Evolutionary conservation across 2,113 vertebrate genomes (phyloP).

Genomic region (Pseudopodoces humilis): DNA sequence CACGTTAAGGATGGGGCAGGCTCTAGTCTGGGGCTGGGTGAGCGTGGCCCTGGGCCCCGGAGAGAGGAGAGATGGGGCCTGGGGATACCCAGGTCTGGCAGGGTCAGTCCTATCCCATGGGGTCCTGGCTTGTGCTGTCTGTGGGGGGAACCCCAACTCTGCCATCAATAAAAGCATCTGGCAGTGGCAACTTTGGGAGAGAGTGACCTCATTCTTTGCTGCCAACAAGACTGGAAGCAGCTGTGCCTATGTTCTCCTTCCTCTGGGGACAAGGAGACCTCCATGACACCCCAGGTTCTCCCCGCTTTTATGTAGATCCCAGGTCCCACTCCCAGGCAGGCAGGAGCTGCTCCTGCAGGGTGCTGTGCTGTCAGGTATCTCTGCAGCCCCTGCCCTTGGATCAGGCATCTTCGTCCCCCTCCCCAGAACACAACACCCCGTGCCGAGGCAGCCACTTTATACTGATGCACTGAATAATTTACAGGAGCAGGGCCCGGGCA

Average conservation of each 20-base stretch:
- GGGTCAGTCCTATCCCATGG: fast-evolving
- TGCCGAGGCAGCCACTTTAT: constrained; percentile 1
- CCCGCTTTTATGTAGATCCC: fast-evolving
- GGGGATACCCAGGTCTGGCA: fast-evolving
- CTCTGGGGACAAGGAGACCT: fast-evolving
- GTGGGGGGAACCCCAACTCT: fast-evolving
- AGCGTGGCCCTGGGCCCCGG: neutral
- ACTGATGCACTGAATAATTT: neutral
- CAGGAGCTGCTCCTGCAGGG: neutral
- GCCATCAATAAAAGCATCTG: neutral
- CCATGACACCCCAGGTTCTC: neutral
- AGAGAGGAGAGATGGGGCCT: fast-evolving
- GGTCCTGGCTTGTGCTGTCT: no score
- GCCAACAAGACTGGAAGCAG: neutral
- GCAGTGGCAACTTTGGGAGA: fast-evolving
- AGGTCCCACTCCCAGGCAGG: fast-evolving
- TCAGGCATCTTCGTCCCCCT: neutral
- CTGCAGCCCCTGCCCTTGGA: fast-evolving
- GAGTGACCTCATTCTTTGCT: fast-evolving
- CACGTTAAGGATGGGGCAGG: fast-evolving
- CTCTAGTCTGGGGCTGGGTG: fast-evolving
- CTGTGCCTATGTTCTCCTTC: neutral
- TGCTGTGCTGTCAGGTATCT: fast-evolving
- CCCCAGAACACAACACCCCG: neutral
- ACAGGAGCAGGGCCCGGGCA: neutral